Conservation (phyloP, 2,797 vertebrate genomes). For the Rhynchotus rufescens region DNA sequence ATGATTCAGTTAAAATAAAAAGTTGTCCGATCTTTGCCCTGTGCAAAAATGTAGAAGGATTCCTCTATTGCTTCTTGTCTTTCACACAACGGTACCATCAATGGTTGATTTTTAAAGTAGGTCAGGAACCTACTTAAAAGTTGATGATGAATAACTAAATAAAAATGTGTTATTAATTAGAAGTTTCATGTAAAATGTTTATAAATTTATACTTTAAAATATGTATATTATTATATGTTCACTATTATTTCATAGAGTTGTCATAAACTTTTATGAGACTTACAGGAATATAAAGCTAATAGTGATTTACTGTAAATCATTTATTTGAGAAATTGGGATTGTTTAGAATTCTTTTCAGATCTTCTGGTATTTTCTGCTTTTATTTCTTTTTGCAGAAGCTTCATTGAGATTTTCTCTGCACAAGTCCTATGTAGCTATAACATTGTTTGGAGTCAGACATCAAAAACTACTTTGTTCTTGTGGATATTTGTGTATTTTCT, state of each 20-base stretch:
- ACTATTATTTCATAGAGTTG: neutral
- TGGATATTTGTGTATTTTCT: neutral
- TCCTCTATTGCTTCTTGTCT: neutral
- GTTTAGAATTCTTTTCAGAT: neutral
- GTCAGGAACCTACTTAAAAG: neutral
- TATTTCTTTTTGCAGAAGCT: neutral
- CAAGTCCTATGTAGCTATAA: neutral
- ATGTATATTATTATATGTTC: neutral
- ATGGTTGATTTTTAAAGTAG: neutral
- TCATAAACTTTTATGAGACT: neutral
- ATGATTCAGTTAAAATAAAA: neutral
- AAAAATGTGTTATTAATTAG: neutral
- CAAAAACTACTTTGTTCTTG: neutral
- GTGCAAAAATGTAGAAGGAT: neutral
- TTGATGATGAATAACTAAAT: neutral
- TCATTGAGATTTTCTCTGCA: neutral
- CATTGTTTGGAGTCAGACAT: neutral
- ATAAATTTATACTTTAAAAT: too few relatives aligned
- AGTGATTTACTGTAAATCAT: neutral
- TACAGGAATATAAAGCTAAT: neutral
- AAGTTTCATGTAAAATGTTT: neutral
- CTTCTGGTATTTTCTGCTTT: neutral
- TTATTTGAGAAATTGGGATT: neutral
- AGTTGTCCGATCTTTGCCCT: neutral
- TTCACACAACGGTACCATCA: neutral